A percentile compares a stretch with the other conserved stretches of the same genome.
These are phyloP conservation scores for Leucozona laternaria DNA, from an alignment of 2,888 invertebrate genomes.

Conservation along the genomic window DNA sequence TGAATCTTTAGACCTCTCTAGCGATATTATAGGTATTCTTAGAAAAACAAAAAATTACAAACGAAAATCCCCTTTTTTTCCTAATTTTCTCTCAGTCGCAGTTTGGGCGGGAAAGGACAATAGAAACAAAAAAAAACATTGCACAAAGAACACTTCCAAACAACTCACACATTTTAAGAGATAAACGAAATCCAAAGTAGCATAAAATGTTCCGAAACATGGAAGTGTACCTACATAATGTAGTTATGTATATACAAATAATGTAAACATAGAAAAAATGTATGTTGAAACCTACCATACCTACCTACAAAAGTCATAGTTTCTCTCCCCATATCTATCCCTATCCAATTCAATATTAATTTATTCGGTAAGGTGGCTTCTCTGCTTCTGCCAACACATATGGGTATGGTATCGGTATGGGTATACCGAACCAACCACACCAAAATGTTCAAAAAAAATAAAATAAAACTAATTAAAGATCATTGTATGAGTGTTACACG, in stretches of 20 bases:
- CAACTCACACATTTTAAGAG: constrained; percentile 2
- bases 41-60: neutral
- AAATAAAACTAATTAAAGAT: constrained; percentile 18
- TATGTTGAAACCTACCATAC: neutral
- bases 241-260: neutral
- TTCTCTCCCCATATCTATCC: constrained; percentile 8
- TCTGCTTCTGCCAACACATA: constrained; percentile 1
- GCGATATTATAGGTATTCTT: too few relatives aligned
- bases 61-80: neutral
- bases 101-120: constrained; percentile 2
- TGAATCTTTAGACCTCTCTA: too few relatives aligned
- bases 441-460: neutral
- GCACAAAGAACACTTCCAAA: neutral
- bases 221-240: neutral
- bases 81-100: neutral
- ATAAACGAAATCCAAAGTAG: neutral
- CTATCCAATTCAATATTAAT: constrained; percentile 8
- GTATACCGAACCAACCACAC: constrained; percentile 12
- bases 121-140: neutral
- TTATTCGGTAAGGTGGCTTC: constrained; percentile 12
- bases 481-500: constrained; percentile 10
- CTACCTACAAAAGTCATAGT: constrained; percentile 1
- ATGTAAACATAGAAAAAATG: constrained; percentile 12
- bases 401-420: neutral
- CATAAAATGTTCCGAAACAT: neutral